Percentiles rank a stretch among this genome's conserved stretches.
phyloP scores from a whole-genome alignment of 2,797 vertebrate genomes.

The Luscinia megarhynchos region DNA sequence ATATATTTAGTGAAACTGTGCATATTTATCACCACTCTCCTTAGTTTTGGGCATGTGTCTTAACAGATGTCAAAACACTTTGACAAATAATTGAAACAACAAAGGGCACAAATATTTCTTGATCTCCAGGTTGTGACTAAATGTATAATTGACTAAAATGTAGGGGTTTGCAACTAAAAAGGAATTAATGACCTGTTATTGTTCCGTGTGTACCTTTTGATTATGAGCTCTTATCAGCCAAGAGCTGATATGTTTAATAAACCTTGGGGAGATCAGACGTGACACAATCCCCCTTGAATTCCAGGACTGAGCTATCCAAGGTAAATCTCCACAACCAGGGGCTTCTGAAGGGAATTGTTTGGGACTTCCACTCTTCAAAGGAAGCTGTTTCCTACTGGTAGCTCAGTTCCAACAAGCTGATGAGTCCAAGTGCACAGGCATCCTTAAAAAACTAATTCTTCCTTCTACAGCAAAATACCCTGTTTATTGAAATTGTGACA shows the following conservation, averaged over 20 bases:
- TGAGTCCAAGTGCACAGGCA: background rate
- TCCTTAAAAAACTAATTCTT: background rate
- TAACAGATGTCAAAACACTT: background rate
- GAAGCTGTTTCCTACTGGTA: background rate
- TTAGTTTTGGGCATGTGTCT: background rate
- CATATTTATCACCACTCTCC: fast-evolving
- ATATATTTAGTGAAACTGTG: background rate
- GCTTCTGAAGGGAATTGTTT: background rate
- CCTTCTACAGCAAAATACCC: background rate
- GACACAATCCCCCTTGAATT: background rate
- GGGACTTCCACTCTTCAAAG: background rate
- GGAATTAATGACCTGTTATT: background rate
- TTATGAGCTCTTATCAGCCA: background rate
- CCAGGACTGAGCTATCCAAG: background rate
- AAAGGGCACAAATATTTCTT: background rate
- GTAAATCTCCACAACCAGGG: background rate
- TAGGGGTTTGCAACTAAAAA: background rate
- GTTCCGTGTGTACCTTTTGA: background rate
- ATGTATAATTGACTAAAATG: background rate
- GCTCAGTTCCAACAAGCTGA: background rate
- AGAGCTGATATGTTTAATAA: background rate
- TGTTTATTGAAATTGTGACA: background rate
- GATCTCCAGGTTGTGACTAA: background rate
- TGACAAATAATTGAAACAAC: background rate
- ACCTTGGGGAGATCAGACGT: background rate